Conservation (phyloP, 2,888 invertebrate species). For the Apodemia mormo region DNA sequence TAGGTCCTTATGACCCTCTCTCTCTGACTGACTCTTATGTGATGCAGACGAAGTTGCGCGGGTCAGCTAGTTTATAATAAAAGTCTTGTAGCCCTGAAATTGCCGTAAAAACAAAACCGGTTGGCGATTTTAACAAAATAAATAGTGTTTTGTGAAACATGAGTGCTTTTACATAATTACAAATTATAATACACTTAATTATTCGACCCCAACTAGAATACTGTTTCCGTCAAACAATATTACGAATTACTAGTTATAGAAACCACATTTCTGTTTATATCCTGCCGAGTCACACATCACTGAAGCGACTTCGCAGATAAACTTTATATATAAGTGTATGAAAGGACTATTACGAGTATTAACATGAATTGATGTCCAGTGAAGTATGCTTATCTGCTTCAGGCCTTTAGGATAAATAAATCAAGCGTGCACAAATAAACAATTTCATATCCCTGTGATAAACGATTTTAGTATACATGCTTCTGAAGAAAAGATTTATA, state of each 20-base stretch:
- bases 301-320: conserved; percentile 9
- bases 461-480: conserved; percentile 9
- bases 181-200: too few relatives aligned
- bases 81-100: too few relatives aligned
- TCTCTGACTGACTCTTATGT: too few relatives aligned
- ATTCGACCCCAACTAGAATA: neutral
- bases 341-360: conserved; percentile 28
- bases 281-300: neutral
- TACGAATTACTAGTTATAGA: neutral
- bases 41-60: too few relatives aligned
- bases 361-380: conserved; percentile 38
- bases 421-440: conserved; percentile 32
- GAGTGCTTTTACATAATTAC: too few relatives aligned
- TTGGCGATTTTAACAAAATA: too few relatives aligned
- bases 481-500: neutral
- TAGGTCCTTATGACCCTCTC: too few relatives aligned
- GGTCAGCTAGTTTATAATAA: too few relatives aligned
- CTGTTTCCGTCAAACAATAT: neutral
- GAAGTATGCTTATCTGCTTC: conserved; percentile 40
- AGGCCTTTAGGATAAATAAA: conserved; percentile 30
- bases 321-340: conserved; percentile 10
- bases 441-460: conserved; percentile 23
- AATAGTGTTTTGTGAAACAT: too few relatives aligned
- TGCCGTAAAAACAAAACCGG: too few relatives aligned
- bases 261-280: conserved; percentile 5